These are phyloP conservation scores for Rosalia funebris DNA, from an alignment of 2,888 invertebrate species.

Conservation along the genomic window DNA sequence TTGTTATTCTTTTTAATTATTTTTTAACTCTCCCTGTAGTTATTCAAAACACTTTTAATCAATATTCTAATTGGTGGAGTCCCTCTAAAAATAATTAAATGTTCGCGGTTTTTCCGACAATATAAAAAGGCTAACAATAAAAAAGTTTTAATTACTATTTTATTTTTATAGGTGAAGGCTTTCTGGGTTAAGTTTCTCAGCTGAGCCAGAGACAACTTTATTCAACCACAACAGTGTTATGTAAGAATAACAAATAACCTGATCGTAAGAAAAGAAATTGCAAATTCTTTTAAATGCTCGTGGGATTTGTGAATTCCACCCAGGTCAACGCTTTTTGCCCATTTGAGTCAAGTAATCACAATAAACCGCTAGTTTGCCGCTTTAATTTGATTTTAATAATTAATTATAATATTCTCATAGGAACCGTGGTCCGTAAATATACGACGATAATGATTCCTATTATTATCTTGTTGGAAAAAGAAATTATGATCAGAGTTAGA, in stretches of 20 bases:
- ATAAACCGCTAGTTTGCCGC: slow-evolving; percentile 26
- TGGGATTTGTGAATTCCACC: slow-evolving; percentile 28
- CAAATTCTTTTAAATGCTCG: slow-evolving; percentile 20
- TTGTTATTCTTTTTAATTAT: too few relatives aligned
- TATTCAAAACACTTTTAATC: not conserved
- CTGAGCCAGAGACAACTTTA: slow-evolving; percentile 14
- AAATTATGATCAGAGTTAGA: too few relatives aligned
- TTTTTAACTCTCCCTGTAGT: too few relatives aligned
- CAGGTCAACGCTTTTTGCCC: slow-evolving; percentile 28
- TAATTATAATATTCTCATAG: slow-evolving; percentile 25
- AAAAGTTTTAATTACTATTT: slow-evolving; percentile 4
- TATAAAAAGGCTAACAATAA: not conserved
- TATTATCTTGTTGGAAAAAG: not conserved
- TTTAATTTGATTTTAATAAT: slow-evolving; percentile 29
- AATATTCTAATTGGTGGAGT: not conserved
- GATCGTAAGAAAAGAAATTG: slow-evolving; percentile 22
- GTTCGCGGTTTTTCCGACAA: slow-evolving; percentile 4
- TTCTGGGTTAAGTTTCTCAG: slow-evolving; percentile 15
- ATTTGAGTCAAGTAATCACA: slow-evolving; percentile 22
- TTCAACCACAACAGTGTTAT: slow-evolving; percentile 15
- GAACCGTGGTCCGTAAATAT: slow-evolving; percentile 1
- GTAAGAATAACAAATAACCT: slow-evolving; percentile 19
- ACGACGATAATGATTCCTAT: not conserved
- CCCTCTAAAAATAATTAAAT: not conserved
- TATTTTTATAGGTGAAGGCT: slow-evolving; percentile 24